These are phyloP conservation scores for Drosophila sturtevanti DNA, from an alignment of 1,140 invertebrate genomes.

Conservation along the genomic window DNA sequence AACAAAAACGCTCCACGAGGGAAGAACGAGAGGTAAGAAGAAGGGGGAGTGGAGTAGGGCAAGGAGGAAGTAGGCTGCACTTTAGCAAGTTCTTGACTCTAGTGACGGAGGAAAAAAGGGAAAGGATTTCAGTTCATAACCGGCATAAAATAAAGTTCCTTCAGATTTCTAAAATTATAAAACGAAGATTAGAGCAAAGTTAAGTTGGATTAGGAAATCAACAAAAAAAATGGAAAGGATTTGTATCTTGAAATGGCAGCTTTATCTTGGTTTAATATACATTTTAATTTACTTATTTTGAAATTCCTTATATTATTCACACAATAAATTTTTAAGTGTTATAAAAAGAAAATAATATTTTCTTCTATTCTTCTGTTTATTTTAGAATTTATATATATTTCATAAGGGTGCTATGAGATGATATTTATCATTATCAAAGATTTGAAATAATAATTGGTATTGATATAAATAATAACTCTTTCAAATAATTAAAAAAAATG, in stretches of 20 bases:
- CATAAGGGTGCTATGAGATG: no score
- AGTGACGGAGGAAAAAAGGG: background rate
- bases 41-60: background rate
- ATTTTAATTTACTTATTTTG: no score
- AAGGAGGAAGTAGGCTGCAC: constrained; percentile 1
- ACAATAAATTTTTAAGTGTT: no score
- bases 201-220: background rate
- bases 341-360: no score
- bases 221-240: background rate
- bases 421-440: no score
- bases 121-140: background rate
- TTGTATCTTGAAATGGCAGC: background rate
- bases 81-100: background rate
- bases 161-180: background rate
- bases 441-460: no score
- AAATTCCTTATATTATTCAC: no score
- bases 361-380: no score
- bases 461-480: no score
- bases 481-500: no score
- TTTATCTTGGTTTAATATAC: no score
- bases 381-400: no score
- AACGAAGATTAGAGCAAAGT: background rate
- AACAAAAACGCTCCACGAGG: constrained; percentile 21
- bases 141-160: background rate
- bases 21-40: background rate